Evolutionary conservation across 30 jellyfish, hydroid and myxozoan species (phyloP).

Genomic region (Sanderia malayensis): DNA sequence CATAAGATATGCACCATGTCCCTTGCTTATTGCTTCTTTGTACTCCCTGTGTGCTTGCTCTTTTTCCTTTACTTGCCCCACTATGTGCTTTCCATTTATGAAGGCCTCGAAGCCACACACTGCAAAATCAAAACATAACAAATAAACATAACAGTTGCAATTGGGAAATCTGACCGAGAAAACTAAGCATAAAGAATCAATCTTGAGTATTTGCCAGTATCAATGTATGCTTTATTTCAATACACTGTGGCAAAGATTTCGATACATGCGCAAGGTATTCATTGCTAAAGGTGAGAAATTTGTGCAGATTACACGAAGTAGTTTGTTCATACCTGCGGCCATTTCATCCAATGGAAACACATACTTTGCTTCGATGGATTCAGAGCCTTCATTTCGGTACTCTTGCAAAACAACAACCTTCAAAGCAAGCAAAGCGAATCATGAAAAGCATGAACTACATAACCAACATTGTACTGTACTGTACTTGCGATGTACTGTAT

Average conservation of each 20-base stretch:
- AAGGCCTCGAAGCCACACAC: constrained; percentile 94
- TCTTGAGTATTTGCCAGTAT: no score
- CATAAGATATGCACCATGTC: constrained; percentile 94
- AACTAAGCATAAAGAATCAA: no score
- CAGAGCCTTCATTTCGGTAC: constrained; percentile 67
- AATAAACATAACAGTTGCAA: no score
- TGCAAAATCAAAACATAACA: constrained; percentile 18
- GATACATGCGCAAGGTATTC: no score
- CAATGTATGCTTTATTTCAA: no score
- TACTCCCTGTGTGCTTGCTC: constrained; percentile 84
- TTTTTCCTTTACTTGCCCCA: constrained; percentile 88
- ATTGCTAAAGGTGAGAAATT: no score
- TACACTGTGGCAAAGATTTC: no score
- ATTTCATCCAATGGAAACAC: constrained; percentile 78
- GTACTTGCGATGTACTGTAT: no score
- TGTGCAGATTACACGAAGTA: no score
- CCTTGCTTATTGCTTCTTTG: constrained; percentile 86
- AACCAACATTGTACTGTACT: no score
- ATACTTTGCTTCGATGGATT: constrained; percentile 81
- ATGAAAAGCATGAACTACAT: not conserved
- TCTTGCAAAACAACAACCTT: constrained; percentile 84
- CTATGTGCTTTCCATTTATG: constrained; percentile 80
- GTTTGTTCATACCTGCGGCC: constrained; percentile 70
- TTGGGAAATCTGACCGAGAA: no score
- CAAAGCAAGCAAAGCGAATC: not conserved